Evolutionary conservation across 2,888 invertebrate species (phyloP), one percentile per base, ranked within the genome.

Genomic region (Nomada fucata): DNA sequence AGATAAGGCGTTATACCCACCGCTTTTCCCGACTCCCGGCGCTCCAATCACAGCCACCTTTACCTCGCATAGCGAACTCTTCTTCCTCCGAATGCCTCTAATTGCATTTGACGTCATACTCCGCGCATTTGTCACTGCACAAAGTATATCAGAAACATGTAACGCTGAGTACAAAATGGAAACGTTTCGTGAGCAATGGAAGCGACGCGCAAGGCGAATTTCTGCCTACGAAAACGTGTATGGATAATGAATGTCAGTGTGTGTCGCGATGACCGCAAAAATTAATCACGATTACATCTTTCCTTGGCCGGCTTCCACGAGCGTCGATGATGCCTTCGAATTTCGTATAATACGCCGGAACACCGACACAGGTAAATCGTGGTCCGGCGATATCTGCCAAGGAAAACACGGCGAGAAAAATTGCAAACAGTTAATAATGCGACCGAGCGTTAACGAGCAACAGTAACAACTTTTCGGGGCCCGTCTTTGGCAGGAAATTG

Each of bases 1-100:
- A 53, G 50, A 71, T 60, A 83, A 84, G 86, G 83, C n/a, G 23
- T 73, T 69, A 86, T 84, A 95, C 96, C 94, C 95, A 98, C 98
- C 98, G 94, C 97, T 98, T 95, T 98, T 98, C 83, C 98, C 98
- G 86, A 98, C 98, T 85, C 97, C 96, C 20, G 98, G 97, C 76
- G 97, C 97, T 76, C 98, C 98, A 87, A 98, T 95, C 89, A 98
- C 97, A 59, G 97, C 98, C 90, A 98, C 97, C 95, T 98, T 98
- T 87, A 98, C 97, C 95, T 98, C 98, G 82, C 97, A 96, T 85
- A 98, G 95, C 89, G 97, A 97, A 61, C 98, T 97, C 94, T 98
- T 98, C 95, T 98, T 98, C 90, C 98, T 96, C 89, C 98, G 95
- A 88, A 98, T 97, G 65, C 97, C 97, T 91, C 97, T 96, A 88